Evolutionary conservation across 1,140 invertebrate genomes (phyloP).

Genomic region (Vanessa tameamea): DNA sequence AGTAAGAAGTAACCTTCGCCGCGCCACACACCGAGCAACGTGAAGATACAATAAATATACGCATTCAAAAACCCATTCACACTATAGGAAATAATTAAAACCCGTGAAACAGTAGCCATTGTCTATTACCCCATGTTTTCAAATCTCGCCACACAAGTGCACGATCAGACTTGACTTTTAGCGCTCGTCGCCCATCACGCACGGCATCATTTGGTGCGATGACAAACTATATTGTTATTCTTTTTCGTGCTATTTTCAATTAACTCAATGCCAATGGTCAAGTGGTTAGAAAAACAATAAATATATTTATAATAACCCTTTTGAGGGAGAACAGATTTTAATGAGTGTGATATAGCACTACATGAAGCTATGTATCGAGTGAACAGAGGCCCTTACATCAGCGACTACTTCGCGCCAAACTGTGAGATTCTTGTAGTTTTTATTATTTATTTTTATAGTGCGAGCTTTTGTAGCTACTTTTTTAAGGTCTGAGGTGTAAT

Average conservation of each 20-base stretch:
- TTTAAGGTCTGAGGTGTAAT: slow-evolving; percentile 35
- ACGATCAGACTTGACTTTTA: background rate
- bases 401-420: slow-evolving; percentile 41
- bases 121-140: slow-evolving; percentile 12
- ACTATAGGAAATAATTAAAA: slow-evolving; percentile 19
- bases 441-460: slow-evolving; percentile 43
- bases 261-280: too few relatives aligned
- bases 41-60: slow-evolving; percentile 6
- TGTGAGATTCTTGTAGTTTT: slow-evolving; percentile 42
- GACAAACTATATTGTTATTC: background rate
- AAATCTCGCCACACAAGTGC: slow-evolving; percentile 15
- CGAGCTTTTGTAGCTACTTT: slow-evolving; percentile 32
- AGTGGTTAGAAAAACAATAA: background rate
- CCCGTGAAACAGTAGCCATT: slow-evolving; percentile 25
- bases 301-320: background rate
- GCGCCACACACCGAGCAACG: background rate
- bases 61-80: slow-evolving; percentile 14
- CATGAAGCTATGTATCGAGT: background rate
- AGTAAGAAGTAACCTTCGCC: background rate
- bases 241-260: too few relatives aligned
- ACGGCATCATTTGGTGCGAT: background rate
- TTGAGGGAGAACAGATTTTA: background rate
- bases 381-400: slow-evolving; percentile 5
- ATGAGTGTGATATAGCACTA: slow-evolving; percentile 1
- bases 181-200: background rate